Base-by-base conservation (phyloP, 2,113 vertebrate species). In the Lethenteron camtschaticum region DNA sequence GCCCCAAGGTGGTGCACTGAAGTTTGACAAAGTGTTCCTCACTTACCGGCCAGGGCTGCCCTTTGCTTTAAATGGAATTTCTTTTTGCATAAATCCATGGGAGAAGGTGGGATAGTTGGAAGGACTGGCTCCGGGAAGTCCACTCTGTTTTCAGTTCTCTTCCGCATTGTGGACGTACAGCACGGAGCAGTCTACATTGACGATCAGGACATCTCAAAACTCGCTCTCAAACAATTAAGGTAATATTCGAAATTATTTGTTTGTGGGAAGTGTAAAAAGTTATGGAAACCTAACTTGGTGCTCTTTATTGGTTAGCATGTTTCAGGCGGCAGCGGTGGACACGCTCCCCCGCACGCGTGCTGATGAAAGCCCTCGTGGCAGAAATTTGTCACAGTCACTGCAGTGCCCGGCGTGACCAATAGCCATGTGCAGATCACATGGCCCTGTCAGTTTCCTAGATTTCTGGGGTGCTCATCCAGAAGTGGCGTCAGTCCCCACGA, bases 101-200 rank as follows among this genome's bases (percentile, higher is more conserved):
- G 90, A 96, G 78, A 96, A 87, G 75, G 76, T 99, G 69, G 94
- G 57, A 83, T 99, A 3, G 85, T 96, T 76, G 94, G 94, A 57
- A 85, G 90, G 24, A 99, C 94, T 0, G 94, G 92, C 60, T 99
- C 92, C 0, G 94, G 94, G 69, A 99, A 99, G 79, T 96, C 94
- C 24, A 86, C 85, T 8, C 78, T 96, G 77, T 87, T 99, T 75
- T 77, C 86, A 75, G 87, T 87, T 5, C 83, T 96, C 55, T 99
- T 99, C 75, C 86, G 82, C 18, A 87, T 96, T 86, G 76, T 90
- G 81, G 90, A 99, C 74, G 80, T 90, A 73, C 86, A 78, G 57
- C 78, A 77, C 7, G 94, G 94, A 10, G 78, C 68, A 57, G 88
- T 99, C 60, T 78, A 92, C 57, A 77, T 99, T 72, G 90, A 96